Percentiles rank a stretch among this genome's conserved stretches.
phyloP scores from a whole-genome alignment of 2,797 vertebrate genomes.

The Hippoglossus hippoglossus region DNA sequence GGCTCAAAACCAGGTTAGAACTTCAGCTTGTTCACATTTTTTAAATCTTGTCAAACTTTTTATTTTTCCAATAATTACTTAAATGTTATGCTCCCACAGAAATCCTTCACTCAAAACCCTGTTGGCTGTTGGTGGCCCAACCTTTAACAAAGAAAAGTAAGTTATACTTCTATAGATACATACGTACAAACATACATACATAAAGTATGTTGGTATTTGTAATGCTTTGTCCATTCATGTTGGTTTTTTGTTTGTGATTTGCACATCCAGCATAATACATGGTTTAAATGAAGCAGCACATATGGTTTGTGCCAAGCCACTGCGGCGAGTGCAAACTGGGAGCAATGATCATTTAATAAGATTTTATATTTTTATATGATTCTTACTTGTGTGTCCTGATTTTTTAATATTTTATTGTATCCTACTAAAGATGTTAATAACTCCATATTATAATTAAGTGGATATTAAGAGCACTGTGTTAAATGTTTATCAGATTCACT shows the following conservation, averaged over 20 bases:
- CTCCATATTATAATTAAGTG: background rate
- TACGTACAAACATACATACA: no score
- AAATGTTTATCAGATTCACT: slow-evolving; percentile 76
- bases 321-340: no score
- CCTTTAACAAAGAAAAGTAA: slow-evolving; percentile 79
- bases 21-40: background rate
- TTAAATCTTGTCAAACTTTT: background rate
- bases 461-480: background rate
- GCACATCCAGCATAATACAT: no score
- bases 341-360: no score
- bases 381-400: background rate
- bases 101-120: slow-evolving; percentile 82
- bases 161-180: slow-evolving; percentile 20
- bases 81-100: slow-evolving; percentile 58
- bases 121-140: slow-evolving; percentile 83
- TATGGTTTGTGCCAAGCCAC: no score
- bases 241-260: no score
- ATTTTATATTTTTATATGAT: background rate
- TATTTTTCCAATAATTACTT: background rate
- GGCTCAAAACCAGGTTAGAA: slow-evolving; percentile 76
- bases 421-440: background rate
- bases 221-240: no score
- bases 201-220: no score
- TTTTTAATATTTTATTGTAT: background rate
- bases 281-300: no score